Evolutionary conservation across 2,113 vertebrate genomes (phyloP).

Genomic region (Taxidea taxus): DNA sequence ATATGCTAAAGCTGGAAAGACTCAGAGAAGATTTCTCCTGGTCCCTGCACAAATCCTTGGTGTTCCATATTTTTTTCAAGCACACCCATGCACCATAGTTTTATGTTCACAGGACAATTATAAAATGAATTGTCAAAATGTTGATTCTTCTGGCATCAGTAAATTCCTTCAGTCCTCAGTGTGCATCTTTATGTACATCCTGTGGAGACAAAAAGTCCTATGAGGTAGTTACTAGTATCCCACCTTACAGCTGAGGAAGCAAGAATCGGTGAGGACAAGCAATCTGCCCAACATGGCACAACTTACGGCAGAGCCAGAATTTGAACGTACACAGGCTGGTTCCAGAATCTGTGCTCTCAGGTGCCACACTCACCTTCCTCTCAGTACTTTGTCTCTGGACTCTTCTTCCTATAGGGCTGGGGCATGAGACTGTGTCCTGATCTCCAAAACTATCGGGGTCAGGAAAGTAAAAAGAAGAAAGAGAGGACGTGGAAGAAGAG

Average conservation of each 20-base stretch:
- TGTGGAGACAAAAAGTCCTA: neutral
- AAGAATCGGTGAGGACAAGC: neutral
- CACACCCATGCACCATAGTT: accelerated
- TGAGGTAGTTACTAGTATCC: neutral
- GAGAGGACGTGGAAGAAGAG: too few species aligned
- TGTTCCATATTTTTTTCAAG: neutral
- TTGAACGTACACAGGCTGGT: neutral
- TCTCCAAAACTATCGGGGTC: neutral
- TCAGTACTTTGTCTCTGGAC: neutral
- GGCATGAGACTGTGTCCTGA: neutral
- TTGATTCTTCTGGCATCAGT: neutral
- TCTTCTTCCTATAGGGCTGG: neutral
- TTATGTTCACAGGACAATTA: neutral
- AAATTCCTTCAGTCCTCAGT: neutral
- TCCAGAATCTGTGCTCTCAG: neutral
- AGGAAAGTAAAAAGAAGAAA: neutral
- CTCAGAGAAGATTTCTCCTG: neutral
- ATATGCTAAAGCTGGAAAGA: neutral
- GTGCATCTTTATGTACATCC: neutral
- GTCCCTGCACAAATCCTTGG: neutral
- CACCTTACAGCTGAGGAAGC: neutral
- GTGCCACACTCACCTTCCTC: accelerated
- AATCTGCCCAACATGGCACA: too few species aligned
- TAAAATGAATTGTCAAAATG: neutral
- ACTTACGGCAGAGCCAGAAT: accelerated